Base-by-base conservation (phyloP, 37 sponge, comb jelly and placozoan species). In the Petrosia ficiformis region DNA sequence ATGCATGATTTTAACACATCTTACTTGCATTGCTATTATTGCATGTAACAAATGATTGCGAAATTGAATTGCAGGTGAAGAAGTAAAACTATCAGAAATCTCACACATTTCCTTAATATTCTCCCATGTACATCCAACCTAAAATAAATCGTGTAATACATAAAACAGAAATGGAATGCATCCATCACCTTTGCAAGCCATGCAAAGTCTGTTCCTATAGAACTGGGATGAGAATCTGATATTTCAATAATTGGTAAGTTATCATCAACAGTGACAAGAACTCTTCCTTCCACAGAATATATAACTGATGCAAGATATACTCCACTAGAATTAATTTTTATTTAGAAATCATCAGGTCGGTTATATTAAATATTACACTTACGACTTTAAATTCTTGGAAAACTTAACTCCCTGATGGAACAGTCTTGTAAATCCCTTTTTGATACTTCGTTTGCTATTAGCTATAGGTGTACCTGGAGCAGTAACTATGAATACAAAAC, bases 221-320 rank as follows among this genome's bases (percentile, higher is more conserved):
- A 57, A 30, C 43, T 72, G 35, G 78, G 41, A 54, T 67, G 52
- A 25, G 82, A 72, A 28, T 91, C 92, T 3, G 78, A 81, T 25
- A 91, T 84, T 39, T 91, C 92, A n/a, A 91, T 67, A 24, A 86
- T 75, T 0, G 92, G 92, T 29, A 91, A 2, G 44, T 91, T 63
- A 39, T 91, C 92, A 52, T 91, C 92, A 3, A 75, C 61, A 19
- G 87, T 86, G 33, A 78, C 75, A n/a, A 91, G 77, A 1, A 91
- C 63, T 39, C 75, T 59, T 33, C 43, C 74, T 3, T 91, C 87
- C 65, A 78, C 79, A 1, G 87, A 72, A 59, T 91, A 83, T 39
- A 86, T 34, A 2, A 91, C 61, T 0, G 74, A 72, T 4, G 87
- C 76, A 29, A 91, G 44, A 43, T 82, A 91, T 41, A 91, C 73